Conservation (phyloP, 2,888 invertebrate genomes). For the Amphipoea lucens region DNA sequence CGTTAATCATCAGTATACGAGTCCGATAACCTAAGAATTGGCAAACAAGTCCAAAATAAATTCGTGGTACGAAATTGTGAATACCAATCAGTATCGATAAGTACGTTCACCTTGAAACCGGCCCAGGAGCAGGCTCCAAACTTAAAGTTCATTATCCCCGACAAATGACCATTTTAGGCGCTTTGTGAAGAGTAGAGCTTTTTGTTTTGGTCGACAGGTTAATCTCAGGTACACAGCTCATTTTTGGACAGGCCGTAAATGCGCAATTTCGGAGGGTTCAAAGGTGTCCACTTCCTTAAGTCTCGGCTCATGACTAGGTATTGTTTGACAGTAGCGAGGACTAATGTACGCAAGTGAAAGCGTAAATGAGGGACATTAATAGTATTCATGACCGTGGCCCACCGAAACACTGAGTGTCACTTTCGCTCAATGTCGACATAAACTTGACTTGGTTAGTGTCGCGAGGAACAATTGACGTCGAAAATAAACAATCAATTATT, state of each 20-base stretch:
- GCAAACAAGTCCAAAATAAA: conserved; percentile 85
- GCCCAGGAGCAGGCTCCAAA: conserved; percentile 80
- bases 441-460: conserved; percentile 73
- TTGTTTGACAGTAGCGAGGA: conserved; percentile 60
- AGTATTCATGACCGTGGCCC: conserved; percentile 78
- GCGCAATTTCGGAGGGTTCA: conserved; percentile 32
- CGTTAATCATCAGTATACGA: conserved; percentile 78
- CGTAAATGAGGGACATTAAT: conserved; percentile 83
- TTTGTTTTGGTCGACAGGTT: conserved; percentile 63
- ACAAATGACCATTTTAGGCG: conserved; percentile 80
- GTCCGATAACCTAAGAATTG: conserved; percentile 85
- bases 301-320: conserved; percentile 28
- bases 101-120: conserved; percentile 89
- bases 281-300: conserved; percentile 28
- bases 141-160: conserved; percentile 87
- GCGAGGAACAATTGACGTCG: conserved; percentile 54
- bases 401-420: conserved; percentile 81
- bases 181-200: conserved; percentile 65
- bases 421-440: conserved; percentile 82
- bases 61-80: conserved; percentile 80
- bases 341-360: conserved; percentile 80
- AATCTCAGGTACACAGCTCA: conserved; percentile 51
- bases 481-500: conserved; percentile 54
- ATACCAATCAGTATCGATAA: conserved; percentile 82
- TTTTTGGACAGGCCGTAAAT: conserved; percentile 31